These are phyloP conservation scores for Muscidifurax raptorellus DNA, from an alignment of 1,140 invertebrate species.

Conservation along the genomic window DNA sequence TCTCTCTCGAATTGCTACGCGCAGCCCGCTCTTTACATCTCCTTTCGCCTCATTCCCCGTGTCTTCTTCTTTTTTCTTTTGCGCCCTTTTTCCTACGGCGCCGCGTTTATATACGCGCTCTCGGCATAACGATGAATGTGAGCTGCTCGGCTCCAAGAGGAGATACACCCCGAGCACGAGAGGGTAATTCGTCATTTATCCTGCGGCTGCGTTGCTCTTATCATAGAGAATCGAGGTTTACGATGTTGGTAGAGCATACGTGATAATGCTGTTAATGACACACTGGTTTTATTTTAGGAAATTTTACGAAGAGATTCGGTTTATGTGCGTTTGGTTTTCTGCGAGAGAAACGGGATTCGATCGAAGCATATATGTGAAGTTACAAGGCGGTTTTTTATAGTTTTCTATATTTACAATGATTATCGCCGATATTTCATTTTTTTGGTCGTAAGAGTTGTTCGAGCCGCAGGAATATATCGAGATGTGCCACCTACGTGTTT, in stretches of 20 bases:
- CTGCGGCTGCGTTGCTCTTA: conserved; percentile 40
- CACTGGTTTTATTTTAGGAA: neutral
- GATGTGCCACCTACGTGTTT: no score
- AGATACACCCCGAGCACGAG: conserved; percentile 53
- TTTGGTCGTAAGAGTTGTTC: no score
- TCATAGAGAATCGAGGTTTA: neutral
- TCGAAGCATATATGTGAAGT: no score
- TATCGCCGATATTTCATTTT: no score
- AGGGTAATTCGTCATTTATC: conserved; percentile 53
- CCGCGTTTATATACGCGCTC: neutral
- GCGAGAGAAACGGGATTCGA: no score
- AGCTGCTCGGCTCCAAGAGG: neutral
- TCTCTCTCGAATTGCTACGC: conserved; percentile 24
- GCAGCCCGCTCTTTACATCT: conserved; percentile 25
- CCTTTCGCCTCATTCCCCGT: conserved; percentile 20
- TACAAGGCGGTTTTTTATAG: neutral
- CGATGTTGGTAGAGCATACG: no score
- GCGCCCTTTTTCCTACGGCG: neutral
- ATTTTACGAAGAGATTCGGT: neutral
- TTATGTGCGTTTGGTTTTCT: no score
- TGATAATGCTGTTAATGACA: conserved; percentile 24
- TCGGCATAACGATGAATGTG: conserved; percentile 31
- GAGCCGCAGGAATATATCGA: no score
- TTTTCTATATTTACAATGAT: no score
- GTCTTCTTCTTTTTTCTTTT: conserved; percentile 6